These are phyloP conservation scores for Petrocephalus schoutedeni DNA, from an alignment of 2,797 vertebrate genomes.

Conservation along the genomic window DNA sequence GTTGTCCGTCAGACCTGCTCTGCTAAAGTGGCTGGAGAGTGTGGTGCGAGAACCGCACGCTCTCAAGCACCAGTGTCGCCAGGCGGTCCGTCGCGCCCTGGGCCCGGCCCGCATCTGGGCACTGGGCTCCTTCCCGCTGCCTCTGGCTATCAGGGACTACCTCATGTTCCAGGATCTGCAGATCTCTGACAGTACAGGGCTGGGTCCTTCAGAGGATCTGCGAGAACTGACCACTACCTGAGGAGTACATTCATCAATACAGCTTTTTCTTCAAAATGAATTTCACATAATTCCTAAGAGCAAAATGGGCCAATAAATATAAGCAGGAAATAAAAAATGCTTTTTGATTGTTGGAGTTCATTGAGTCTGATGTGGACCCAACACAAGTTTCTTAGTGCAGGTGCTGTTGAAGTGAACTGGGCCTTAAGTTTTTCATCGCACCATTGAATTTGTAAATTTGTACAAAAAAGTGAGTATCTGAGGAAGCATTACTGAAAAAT, in stretches of 20 bases:
- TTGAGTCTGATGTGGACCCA: not conserved
- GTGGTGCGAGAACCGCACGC: constrained; percentile 39
- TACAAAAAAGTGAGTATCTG: not conserved
- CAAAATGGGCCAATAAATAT: not conserved
- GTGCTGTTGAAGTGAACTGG: not conserved
- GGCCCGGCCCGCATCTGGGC: constrained; percentile 38
- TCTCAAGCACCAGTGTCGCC: constrained; percentile 41
- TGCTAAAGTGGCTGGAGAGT: constrained; percentile 46
- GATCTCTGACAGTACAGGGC: constrained; percentile 23
- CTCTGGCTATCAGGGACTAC: constrained; percentile 41
- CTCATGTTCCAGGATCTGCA: constrained; percentile 47
- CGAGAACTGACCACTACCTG: not conserved
- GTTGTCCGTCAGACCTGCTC: constrained; percentile 38
- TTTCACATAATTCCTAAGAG: not conserved
- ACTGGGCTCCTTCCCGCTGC: constrained; percentile 39
- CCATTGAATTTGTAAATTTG: not conserved
- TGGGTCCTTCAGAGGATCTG: not conserved
- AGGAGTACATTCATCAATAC: not conserved
- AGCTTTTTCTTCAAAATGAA: not conserved
- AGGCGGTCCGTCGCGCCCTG: constrained; percentile 31
- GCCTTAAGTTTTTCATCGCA: not conserved
- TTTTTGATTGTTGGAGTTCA: not conserved
- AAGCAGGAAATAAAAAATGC: not conserved
- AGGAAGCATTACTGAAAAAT: not conserved
- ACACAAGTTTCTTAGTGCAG: not conserved